phyloP scores from a whole-genome alignment of 1,140 invertebrate genomes.

The Anthonomus grandis region DNA sequence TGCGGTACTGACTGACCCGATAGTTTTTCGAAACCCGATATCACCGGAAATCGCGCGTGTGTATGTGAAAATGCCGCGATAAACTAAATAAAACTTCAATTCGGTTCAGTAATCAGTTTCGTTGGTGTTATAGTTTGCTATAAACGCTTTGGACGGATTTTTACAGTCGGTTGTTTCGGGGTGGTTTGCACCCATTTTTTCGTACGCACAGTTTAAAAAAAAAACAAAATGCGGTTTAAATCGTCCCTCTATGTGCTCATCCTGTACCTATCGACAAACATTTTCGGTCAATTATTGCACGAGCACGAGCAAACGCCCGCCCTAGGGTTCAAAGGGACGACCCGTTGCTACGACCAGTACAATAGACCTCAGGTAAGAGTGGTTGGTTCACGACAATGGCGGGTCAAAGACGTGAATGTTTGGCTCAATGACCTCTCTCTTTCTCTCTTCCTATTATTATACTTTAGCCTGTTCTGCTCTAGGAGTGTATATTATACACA shows the following conservation, averaged over 20 bases:
- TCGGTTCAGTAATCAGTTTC: neutral
- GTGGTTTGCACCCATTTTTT: neutral
- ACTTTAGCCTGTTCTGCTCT: no score
- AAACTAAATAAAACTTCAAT: neutral
- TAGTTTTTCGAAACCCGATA: no score
- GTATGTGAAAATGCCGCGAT: neutral
- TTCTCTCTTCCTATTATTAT: no score
- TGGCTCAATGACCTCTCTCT: no score
- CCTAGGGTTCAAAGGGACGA: slow-evolving; percentile 34
- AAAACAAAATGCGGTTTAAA: neutral
- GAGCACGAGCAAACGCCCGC: slow-evolving; percentile 30
- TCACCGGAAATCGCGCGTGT: no score
- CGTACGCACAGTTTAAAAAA: neutral
- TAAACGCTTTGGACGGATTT: neutral
- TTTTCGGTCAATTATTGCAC: slow-evolving; percentile 6
- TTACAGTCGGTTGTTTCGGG: neutral
- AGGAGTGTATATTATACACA: no score
- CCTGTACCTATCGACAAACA: neutral
- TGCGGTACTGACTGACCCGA: no score
- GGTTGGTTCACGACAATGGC: no score
- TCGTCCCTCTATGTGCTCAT: neutral
- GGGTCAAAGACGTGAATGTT: no score
- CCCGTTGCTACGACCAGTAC: slow-evolving; percentile 39
- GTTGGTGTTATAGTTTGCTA: neutral
- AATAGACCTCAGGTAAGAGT: slow-evolving; percentile 35